phyloP scores from a whole-genome alignment of 64 coral and sea anemone species.

The Montipora sp. region DNA sequence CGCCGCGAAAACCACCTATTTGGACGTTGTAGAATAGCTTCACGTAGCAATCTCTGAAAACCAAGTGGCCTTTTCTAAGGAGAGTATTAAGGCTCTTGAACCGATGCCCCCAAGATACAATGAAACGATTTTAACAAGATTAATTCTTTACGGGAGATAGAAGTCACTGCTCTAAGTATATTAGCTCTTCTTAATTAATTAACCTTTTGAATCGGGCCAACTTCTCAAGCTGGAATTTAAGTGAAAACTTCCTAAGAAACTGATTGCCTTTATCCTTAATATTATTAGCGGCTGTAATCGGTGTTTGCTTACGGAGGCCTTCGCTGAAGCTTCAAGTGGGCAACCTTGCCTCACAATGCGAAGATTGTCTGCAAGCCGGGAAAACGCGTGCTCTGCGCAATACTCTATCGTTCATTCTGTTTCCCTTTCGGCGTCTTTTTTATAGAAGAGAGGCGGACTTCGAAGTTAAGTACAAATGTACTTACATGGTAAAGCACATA shows the following conservation, averaged over 20 bases:
- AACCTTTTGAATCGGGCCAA: background rate
- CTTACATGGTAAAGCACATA: too few relatives aligned
- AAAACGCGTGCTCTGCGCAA: too few relatives aligned
- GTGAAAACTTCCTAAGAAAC: background rate
- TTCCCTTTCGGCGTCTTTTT: too few relatives aligned
- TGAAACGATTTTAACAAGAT: background rate
- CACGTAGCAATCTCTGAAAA: background rate
- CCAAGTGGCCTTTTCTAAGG: background rate
- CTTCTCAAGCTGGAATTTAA: background rate
- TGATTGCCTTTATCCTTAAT: background rate
- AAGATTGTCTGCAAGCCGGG: too few relatives aligned
- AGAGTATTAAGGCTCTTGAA: background rate
- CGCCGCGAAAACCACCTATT: too few relatives aligned
- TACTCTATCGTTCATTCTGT: too few relatives aligned
- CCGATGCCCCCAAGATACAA: background rate
- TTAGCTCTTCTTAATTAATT: background rate
- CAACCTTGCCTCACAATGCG: too few relatives aligned
- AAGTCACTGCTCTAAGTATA: background rate
- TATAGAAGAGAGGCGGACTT: too few relatives aligned
- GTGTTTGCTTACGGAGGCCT: too few relatives aligned
- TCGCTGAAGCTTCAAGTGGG: too few relatives aligned
- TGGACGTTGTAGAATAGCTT: background rate
- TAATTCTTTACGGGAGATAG: background rate
- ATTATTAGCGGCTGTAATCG: background rate
- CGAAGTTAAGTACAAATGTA: too few relatives aligned